Conservation (phyloP, 2,113 vertebrate genomes). For the Macquaria australasica region DNA sequence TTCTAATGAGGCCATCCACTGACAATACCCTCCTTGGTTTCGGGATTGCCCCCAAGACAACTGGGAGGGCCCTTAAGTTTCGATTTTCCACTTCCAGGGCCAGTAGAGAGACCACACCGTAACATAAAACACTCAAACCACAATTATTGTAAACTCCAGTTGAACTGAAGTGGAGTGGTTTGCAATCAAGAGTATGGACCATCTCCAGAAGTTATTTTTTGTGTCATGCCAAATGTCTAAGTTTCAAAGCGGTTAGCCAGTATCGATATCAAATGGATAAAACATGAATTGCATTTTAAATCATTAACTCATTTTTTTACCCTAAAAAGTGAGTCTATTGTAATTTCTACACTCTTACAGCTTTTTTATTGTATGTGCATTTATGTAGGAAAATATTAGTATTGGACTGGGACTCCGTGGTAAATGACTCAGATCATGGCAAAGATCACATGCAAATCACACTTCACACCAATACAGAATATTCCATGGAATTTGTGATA, state of each 20-base stretch:
- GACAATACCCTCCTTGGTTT: background rate
- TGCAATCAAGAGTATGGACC: background rate
- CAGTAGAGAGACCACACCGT: slow-evolving; percentile 1
- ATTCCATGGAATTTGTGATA: background rate
- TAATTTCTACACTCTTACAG: background rate
- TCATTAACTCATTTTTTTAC: background rate
- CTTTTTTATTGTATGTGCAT: background rate
- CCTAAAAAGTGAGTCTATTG: background rate
- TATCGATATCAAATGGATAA: background rate
- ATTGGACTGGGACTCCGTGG: background rate
- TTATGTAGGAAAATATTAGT: background rate
- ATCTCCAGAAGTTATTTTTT: background rate
- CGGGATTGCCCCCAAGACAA: background rate
- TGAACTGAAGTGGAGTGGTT: background rate
- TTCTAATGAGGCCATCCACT: slow-evolving; percentile 10
- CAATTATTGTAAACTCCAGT: slow-evolving; percentile 1
- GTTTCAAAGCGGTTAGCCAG: background rate
- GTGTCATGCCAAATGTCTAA: background rate
- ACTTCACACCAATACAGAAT: background rate
- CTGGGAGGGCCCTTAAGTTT: background rate
- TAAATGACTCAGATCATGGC: background rate
- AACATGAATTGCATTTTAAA: background rate
- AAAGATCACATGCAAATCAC: background rate
- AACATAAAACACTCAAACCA: slow-evolving; percentile 20
- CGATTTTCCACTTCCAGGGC: slow-evolving; percentile 13